phyloP scores from a whole-genome alignment of 1,140 invertebrate species.

The Bombus turneri region DNA sequence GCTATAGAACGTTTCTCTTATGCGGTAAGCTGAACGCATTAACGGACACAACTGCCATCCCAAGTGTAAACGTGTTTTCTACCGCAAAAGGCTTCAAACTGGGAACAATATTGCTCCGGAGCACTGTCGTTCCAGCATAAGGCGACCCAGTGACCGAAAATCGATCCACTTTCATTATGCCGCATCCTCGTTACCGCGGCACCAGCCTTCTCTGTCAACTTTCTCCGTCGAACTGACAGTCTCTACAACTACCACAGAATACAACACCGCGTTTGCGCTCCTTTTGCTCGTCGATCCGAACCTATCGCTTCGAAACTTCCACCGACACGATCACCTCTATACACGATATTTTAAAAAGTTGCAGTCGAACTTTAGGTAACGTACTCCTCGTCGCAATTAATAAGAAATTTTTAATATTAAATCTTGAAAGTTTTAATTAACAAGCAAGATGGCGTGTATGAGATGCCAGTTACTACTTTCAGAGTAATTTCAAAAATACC shows the following conservation, averaged over 20 bases:
- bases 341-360: background rate
- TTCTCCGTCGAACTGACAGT: conserved; percentile 5
- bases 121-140: background rate
- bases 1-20: background rate
- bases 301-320: conserved; percentile 2
- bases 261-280: background rate
- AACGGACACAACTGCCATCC: background rate
- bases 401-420: background rate
- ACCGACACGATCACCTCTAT: background rate
- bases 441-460: too few species aligned
- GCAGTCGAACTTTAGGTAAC: too few species aligned
- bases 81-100: too few species aligned
- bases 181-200: background rate
- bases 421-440: too few species aligned
- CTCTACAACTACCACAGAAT: background rate
- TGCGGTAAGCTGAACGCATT: background rate
- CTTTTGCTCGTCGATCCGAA: conserved; percentile 17
- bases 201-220: background rate
- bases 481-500: too few species aligned
- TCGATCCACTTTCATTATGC: background rate
- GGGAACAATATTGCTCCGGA: background rate
- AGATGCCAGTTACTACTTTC: too few species aligned
- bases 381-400: background rate
- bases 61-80: background rate
- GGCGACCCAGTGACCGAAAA: conserved; percentile 1